Percentiles rank a stretch among this genome's conserved stretches.
Conservation (phyloP, 2,113 vertebrate genomes). For the Rafetus swinhoei region DNA sequence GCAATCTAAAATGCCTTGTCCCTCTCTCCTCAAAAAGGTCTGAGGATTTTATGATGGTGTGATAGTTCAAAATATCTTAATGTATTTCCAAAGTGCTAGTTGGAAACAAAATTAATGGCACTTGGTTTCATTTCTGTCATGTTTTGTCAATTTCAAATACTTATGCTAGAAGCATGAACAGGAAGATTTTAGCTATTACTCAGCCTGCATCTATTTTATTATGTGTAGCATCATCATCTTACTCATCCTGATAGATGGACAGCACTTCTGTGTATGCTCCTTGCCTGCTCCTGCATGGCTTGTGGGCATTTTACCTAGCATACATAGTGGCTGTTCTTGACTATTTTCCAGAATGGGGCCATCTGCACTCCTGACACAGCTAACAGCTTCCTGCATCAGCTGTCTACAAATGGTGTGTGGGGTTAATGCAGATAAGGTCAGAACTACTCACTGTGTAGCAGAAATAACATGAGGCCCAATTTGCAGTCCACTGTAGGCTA, state of each 20-base stretch:
- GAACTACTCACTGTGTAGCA: neutral
- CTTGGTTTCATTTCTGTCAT: neutral
- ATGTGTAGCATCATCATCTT: neutral
- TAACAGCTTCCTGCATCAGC: neutral
- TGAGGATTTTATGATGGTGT: constrained; percentile 1
- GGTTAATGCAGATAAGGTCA: neutral
- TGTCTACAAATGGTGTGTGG: neutral
- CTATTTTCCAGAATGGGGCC: neutral
- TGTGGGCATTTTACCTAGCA: neutral
- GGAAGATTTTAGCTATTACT: neutral
- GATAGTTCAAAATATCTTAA: constrained; percentile 10
- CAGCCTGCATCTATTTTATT: neutral
- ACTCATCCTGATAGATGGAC: neutral
- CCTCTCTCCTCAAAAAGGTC: neutral
- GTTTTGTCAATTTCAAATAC: neutral
- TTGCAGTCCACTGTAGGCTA: neutral
- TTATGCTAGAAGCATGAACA: neutral
- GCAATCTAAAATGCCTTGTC: neutral
- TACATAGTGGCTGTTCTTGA: neutral
- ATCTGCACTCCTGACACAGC: neutral
- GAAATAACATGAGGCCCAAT: neutral
- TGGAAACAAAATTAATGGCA: neutral
- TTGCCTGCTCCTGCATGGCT: neutral
- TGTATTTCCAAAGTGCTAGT: neutral
- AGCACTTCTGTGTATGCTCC: neutral